Percentiles rank a stretch among this genome's conserved stretches.
Evolutionary conservation across 2,888 invertebrate species (phyloP).

Genomic region (Drosophila mulleri): DNA sequence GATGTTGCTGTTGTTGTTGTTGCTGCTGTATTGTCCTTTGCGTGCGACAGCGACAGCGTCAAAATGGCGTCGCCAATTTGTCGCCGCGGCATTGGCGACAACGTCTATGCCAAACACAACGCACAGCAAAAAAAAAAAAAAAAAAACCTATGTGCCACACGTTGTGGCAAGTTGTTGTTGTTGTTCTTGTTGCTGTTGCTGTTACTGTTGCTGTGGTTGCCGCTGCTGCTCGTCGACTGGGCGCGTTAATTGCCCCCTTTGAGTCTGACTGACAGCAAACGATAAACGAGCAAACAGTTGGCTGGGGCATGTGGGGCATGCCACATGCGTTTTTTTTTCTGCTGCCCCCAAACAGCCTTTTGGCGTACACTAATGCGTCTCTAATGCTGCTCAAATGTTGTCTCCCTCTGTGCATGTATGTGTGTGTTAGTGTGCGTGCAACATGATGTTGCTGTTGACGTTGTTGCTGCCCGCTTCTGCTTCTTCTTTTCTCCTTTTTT

Average conservation of each 20-base stretch:
- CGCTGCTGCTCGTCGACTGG: slow-evolving; percentile 46
- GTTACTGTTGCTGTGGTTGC: slow-evolving; percentile 6
- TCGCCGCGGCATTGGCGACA: slow-evolving; percentile 76
- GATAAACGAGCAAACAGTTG: slow-evolving; percentile 79
- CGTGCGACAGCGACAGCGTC: slow-evolving; percentile 73
- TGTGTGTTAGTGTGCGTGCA: slow-evolving; percentile 43
- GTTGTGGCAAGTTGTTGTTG: slow-evolving; percentile 5
- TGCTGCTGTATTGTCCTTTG: slow-evolving; percentile 65
- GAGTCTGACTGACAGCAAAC: slow-evolving; percentile 76
- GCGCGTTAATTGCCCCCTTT: slow-evolving; percentile 79
- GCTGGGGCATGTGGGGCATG: slow-evolving; percentile 38
- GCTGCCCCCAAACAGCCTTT: slow-evolving; percentile 21
- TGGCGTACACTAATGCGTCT: slow-evolving; percentile 54
- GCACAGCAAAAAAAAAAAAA: slow-evolving; percentile 4
- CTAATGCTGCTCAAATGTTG: slow-evolving; percentile 66
- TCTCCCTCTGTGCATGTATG: slow-evolving; percentile 25
- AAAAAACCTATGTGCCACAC: slow-evolving; percentile 45
- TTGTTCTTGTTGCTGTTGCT: not conserved
- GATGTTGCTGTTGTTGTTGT: slow-evolving; percentile 33
- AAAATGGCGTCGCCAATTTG: slow-evolving; percentile 83
- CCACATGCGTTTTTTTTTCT: slow-evolving; percentile 17
- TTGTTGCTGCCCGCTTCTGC: slow-evolving; percentile 11
- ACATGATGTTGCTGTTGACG: slow-evolving; percentile 20
- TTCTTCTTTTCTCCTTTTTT: slow-evolving; percentile 23
- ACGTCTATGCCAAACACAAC: slow-evolving; percentile 43